Percentiles rank a stretch among this genome's conserved stretches.
phyloP scores from a whole-genome alignment of 2,888 invertebrate species.

The Chloroclysta siterata region DNA sequence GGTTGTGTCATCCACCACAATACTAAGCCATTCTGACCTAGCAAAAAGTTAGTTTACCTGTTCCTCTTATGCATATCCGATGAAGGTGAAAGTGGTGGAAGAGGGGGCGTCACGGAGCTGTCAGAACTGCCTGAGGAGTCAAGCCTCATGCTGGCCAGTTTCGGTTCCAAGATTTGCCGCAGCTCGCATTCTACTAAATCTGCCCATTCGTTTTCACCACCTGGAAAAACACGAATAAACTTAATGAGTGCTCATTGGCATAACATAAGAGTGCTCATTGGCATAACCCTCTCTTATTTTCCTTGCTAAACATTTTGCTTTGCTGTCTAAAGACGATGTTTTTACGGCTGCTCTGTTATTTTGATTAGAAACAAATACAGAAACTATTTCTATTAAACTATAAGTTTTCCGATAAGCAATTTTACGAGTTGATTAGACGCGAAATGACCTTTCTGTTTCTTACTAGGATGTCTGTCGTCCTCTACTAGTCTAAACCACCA shows the following conservation, averaged over 20 bases:
- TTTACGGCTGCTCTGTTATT: too few relatives aligned
- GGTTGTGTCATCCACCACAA: neutral
- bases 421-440: too few relatives aligned
- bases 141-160: conserved; percentile 86
- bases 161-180: conserved; percentile 90
- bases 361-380: too few relatives aligned
- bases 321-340: neutral
- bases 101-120: conserved; percentile 90
- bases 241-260: neutral
- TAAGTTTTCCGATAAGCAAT: too few relatives aligned
- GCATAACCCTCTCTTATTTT: neutral
- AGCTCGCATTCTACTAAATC: conserved; percentile 92
- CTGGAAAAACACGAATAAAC: conserved; percentile 56
- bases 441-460: neutral
- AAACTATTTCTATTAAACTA: too few relatives aligned
- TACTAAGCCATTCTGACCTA: neutral
- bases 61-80: conserved; percentile 83
- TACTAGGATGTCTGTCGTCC: neutral
- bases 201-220: conserved; percentile 91
- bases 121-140: conserved; percentile 87
- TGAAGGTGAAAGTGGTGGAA: conserved; percentile 90
- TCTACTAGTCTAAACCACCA: neutral
- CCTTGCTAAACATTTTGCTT: neutral
- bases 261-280: neutral
- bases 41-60: conserved; percentile 54